These are phyloP conservation scores for Dicrurus megarhynchus DNA, from an alignment of 2,113 vertebrate genomes.

Conservation along the genomic window DNA sequence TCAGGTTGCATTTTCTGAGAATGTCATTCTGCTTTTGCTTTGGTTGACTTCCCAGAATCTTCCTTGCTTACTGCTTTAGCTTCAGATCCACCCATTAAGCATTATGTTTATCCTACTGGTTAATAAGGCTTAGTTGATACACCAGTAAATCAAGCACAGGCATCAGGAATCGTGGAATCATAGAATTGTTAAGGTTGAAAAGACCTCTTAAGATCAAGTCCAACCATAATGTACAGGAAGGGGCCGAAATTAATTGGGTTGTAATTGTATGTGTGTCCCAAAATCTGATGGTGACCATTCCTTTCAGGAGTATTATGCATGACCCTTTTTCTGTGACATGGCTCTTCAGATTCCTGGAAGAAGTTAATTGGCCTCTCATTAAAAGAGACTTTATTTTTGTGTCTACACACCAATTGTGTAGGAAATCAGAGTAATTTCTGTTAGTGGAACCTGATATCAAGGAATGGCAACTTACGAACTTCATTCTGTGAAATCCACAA, in stretches of 20 bases:
- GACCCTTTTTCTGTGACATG: neutral
- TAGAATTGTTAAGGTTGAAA: neutral
- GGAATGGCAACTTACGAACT: neutral
- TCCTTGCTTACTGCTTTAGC: neutral
- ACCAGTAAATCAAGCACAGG: neutral
- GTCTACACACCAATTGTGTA: accelerated
- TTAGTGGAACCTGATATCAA: neutral
- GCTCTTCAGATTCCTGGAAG: neutral
- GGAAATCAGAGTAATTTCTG: neutral
- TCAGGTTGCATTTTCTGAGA: neutral
- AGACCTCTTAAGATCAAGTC: neutral
- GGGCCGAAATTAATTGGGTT: neutral
- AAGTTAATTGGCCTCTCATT: neutral
- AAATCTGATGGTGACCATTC: neutral
- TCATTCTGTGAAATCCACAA: neutral
- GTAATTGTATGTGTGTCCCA: neutral
- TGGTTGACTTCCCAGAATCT: neutral
- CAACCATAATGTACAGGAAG: neutral
- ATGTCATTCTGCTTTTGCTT: neutral
- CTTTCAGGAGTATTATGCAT: accelerated
- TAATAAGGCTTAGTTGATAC: neutral
- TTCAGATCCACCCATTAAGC: neutral
- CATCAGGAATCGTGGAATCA: neutral
- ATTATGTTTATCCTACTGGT: neutral
- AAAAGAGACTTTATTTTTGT: neutral